Evolutionary conservation across 2,888 invertebrate genomes (phyloP).

Genomic region (Eucera pruinosa): DNA sequence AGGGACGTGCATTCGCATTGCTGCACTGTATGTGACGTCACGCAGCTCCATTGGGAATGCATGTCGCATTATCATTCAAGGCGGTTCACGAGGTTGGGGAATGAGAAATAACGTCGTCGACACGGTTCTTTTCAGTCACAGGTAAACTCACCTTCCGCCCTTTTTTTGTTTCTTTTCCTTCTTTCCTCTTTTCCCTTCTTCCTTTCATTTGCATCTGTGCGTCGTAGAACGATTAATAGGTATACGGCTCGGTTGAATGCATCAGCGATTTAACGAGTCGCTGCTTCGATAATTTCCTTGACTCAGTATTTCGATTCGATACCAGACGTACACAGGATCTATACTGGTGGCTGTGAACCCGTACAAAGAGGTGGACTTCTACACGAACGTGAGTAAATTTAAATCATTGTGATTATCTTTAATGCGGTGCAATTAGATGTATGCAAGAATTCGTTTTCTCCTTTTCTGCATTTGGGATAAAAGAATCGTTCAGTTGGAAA

Average conservation of each 20-base stretch:
- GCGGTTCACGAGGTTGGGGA: constrained; percentile 42
- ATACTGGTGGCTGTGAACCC: constrained; percentile 97
- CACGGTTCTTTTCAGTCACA: constrained; percentile 41
- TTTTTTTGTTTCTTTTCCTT: not conserved
- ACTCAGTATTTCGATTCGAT: constrained; percentile 53
- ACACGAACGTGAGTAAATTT: constrained; percentile 90
- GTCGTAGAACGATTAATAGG: constrained; percentile 31
- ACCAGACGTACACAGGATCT: constrained; percentile 95
- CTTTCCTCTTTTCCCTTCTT: not conserved
- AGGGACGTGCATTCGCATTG: constrained; percentile 1
- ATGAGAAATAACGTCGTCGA: constrained; percentile 53
- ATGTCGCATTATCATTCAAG: constrained; percentile 53
- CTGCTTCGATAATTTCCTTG: constrained; percentile 83
- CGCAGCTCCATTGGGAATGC: constrained; percentile 46
- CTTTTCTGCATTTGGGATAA: too few species aligned
- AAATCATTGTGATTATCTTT: constrained; percentile 38
- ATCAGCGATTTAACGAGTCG: constrained; percentile 36
- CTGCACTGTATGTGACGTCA: constrained; percentile 23
- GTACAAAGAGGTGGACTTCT: constrained; percentile 95
- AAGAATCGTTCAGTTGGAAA: too few species aligned
- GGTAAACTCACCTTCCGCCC: constrained; percentile 31
- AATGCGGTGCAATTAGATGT: not conserved
- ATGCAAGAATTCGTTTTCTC: not conserved
- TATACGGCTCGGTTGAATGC: constrained; percentile 10
- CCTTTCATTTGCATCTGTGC: constrained; percentile 9